A percentile compares a stretch with the other conserved stretches of the same genome.
These are phyloP conservation scores for Zaprionus vittiger DNA, from an alignment of 1,140 invertebrate genomes.

Conservation along the genomic window DNA sequence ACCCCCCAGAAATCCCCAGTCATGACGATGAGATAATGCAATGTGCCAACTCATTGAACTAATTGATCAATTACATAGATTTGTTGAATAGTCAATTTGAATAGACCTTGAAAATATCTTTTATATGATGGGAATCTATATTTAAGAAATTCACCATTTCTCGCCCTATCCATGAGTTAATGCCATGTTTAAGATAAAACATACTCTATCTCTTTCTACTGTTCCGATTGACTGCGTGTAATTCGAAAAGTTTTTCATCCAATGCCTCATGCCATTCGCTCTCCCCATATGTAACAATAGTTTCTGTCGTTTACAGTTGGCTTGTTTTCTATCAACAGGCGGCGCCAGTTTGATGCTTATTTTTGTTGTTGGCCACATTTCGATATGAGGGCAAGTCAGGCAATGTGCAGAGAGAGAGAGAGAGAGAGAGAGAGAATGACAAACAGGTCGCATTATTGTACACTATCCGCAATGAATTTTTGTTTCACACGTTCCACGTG, in stretches of 20 bases:
- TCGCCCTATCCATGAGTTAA: no score
- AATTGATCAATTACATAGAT: conserved; percentile 16
- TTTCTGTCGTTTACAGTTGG: conserved; percentile 39
- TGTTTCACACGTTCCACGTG: conserved; percentile 4
- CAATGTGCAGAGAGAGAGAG: background rate
- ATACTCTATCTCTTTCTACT: background rate
- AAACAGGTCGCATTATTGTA: conserved; percentile 33
- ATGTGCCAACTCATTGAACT: conserved; percentile 27
- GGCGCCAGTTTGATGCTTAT: conserved; percentile 33
- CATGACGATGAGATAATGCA: conserved; percentile 4
- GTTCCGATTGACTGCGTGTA: background rate
- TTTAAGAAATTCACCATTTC: background rate
- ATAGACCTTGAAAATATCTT: background rate
- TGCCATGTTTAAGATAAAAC: background rate
- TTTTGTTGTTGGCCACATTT: conserved; percentile 33
- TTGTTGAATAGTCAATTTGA: conserved; percentile 1
- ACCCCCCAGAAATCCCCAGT: conserved; percentile 1
- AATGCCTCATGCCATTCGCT: background rate
- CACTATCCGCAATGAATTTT: conserved; percentile 49
- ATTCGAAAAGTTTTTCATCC: conserved; percentile 3
- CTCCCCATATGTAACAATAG: conserved; percentile 9
- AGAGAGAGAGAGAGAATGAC: background rate
- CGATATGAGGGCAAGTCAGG: conserved; percentile 32
- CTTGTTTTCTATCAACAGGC: conserved; percentile 32
- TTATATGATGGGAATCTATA: background rate